A percentile compares a stretch with the other conserved stretches of the same genome.
Conservation (phyloP, 2,888 invertebrate species). For the Aphelenchoides bicaudatus region DNA sequence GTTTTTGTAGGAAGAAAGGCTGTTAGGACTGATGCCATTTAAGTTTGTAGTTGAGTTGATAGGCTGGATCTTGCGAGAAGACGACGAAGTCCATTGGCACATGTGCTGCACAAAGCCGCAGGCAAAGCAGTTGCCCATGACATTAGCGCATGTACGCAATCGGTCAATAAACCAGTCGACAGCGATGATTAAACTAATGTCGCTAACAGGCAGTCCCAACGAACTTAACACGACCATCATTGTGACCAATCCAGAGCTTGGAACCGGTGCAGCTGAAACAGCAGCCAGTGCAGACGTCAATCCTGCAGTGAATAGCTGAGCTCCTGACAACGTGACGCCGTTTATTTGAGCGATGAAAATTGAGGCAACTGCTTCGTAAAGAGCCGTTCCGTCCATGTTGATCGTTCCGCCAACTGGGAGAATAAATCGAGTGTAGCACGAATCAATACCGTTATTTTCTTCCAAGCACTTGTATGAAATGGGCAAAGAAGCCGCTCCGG, state of each 20-base stretch:
- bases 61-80: too few species aligned
- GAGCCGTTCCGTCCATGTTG: slow-evolving; percentile 69
- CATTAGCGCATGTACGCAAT: slow-evolving; percentile 66
- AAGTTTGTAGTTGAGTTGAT: too few species aligned
- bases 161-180: slow-evolving; percentile 66
- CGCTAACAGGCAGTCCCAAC: slow-evolving; percentile 64
- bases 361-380: slow-evolving; percentile 82
- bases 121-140: slow-evolving; percentile 67
- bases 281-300: slow-evolving; percentile 91
- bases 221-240: slow-evolving; percentile 64
- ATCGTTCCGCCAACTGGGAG: slow-evolving; percentile 66
- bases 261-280: slow-evolving; percentile 93
- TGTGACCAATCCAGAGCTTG: slow-evolving; percentile 61
- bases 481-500: slow-evolving; percentile 69
- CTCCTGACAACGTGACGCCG: slow-evolving; percentile 74
- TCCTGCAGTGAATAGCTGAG: slow-evolving; percentile 76
- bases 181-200: slow-evolving; percentile 64
- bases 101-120: slow-evolving; percentile 67
- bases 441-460: slow-evolving; percentile 69
- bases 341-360: slow-evolving; percentile 85
- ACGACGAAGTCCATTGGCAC: too few species aligned
- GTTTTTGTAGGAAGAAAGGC: too few species aligned
- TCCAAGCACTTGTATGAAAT: slow-evolving; percentile 71
- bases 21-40: too few species aligned
- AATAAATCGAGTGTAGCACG: slow-evolving; percentile 69